Evolutionary conservation across 1,140 invertebrate species (phyloP), one percentile per base, ranked within the genome.

Genomic region (Ceratina calcarata): DNA sequence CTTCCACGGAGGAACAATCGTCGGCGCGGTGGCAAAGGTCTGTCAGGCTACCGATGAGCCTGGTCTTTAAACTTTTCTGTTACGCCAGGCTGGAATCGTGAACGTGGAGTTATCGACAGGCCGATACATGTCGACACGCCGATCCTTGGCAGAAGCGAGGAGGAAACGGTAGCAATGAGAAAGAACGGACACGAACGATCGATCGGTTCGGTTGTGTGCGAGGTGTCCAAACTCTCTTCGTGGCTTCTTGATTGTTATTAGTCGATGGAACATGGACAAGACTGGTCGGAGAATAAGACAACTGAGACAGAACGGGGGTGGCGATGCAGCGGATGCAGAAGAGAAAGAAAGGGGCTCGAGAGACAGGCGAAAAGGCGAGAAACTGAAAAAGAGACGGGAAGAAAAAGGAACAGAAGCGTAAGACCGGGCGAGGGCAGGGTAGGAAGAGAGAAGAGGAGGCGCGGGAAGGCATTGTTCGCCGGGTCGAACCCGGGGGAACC

Each of bases 381-480:
- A 51, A 27, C 37, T 37, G 49, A 67, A 72, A 69, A 24, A 4
- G 51, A 60, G 22, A 55, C 51, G 10, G 66, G 53, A 27, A 64
- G 37, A 55, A 49, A 24, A 67, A 78, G 2, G 61, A 51, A 60
- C 4, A 55, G 27, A 24, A n/a, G 18, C 37, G 37, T 10, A 24
- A 49, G 65, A 45, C 37, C 55, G n/a, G 22, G 18, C 24, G 45
- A n/a, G 27, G 10, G 22, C 1, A 13, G 37, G 49, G 22, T 51
- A 70, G 45, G 57, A n/a, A 55, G 55, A 13, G 20, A 45, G 61
- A 16, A 10, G 70, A 67, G 57, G 15, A 12, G 53, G 20, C 24
- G 1, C 32, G 22, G 57, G 75, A 81, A 79, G 87, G 87, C 82
- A 89, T 89, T 89, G 88, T 88, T 89, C 86, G 81, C 55, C 74